Evolutionary conservation across 2,113 vertebrate genomes (phyloP).

Genomic region (Halichoerus grypus): DNA sequence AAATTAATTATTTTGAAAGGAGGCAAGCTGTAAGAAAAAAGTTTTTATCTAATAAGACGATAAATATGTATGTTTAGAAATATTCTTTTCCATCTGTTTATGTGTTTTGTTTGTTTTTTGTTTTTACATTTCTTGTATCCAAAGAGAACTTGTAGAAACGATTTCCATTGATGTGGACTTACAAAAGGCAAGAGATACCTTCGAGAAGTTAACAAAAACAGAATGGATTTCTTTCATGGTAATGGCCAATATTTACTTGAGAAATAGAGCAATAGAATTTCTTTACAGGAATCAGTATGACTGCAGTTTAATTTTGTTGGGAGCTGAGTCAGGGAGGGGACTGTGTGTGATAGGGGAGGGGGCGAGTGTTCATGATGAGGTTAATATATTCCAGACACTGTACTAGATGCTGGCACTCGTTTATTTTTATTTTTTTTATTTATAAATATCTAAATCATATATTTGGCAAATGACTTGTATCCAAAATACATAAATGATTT

Average conservation of each 20-base stretch:
- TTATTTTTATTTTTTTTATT: not conserved
- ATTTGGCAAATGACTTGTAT: not conserved
- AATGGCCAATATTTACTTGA: constrained; percentile 57
- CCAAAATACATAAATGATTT: not conserved
- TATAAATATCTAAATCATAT: not conserved
- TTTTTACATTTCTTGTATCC: constrained; percentile 37
- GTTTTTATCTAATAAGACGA: not conserved
- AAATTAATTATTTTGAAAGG: constrained; percentile 61
- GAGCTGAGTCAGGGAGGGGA: not conserved
- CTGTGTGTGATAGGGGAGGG: not conserved
- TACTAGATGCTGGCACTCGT: not conserved
- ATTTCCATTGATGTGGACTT: constrained; percentile 74
- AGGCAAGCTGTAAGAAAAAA: constrained; percentile 14
- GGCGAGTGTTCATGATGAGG: not conserved
- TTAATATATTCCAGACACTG: not conserved
- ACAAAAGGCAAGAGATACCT: constrained; percentile 74
- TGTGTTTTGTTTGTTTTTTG: not conserved
- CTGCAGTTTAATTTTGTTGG: not conserved
- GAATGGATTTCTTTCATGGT: constrained; percentile 81
- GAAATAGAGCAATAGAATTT: constrained; percentile 6
- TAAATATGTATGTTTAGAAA: not conserved
- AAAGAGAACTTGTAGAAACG: not conserved
- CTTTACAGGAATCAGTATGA: not conserved
- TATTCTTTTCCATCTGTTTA: not conserved
- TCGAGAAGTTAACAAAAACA: constrained; percentile 73